Percentiles rank a stretch among this genome's conserved stretches.
phyloP scores from a whole-genome alignment of 2,888 invertebrate genomes.

The Rotaria sp. region DNA sequence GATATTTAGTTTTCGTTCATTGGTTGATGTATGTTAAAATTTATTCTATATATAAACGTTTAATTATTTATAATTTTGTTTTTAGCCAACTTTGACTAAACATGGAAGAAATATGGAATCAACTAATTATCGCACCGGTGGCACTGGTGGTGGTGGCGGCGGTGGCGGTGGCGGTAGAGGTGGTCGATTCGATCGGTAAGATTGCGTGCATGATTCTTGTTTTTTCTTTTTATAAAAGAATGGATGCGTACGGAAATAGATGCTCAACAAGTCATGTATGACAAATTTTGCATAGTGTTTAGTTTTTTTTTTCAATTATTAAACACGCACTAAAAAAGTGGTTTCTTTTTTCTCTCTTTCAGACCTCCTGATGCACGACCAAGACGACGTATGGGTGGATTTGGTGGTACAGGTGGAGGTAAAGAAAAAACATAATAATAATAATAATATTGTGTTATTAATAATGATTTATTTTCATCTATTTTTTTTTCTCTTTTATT shows the following conservation, averaged over 20 bases:
- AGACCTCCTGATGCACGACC: constrained; percentile 13
- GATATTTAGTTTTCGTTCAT: not conserved
- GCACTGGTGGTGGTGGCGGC: not conserved
- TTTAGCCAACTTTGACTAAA: constrained; percentile 11
- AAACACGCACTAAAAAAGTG: not conserved
- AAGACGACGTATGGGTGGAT: not conserved
- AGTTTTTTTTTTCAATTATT: not conserved
- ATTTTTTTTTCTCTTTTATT: not conserved
- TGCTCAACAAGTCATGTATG: not conserved
- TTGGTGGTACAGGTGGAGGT: not conserved
- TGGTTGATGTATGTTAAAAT: not conserved
- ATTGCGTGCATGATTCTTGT: not conserved
- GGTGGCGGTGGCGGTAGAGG: not conserved
- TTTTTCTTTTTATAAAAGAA: not conserved
- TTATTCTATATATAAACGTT: not conserved
- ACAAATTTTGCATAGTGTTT: not conserved
- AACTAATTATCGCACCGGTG: constrained; percentile 15
- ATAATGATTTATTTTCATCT: not conserved
- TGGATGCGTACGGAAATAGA: not conserved
- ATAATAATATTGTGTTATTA: not conserved
- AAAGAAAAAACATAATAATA: no score
- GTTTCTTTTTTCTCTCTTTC: not conserved
- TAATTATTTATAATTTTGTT: not conserved
- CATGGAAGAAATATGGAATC: not conserved
- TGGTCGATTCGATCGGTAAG: constrained; percentile 21